Evolutionary conservation across 2,888 invertebrate species (phyloP), one percentile per base, ranked within the genome.

Genomic region (Helleia helle): DNA sequence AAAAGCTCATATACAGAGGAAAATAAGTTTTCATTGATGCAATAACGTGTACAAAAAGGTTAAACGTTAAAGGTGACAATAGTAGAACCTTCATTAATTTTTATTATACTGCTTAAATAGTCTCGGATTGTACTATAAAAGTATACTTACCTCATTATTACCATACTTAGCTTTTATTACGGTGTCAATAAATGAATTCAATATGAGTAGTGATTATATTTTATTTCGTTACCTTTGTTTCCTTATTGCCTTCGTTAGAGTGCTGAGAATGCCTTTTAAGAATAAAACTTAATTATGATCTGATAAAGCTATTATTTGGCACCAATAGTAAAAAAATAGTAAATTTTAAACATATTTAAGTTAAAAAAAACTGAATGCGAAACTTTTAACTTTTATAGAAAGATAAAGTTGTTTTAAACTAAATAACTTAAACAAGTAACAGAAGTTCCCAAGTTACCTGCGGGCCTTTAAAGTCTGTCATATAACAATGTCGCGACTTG

Each of bases 11-110:
- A n/a, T n/a, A n/a, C n/a, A n/a, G 29, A 40, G 36, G 15, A 30
- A 36, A 44, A 47, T 47, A 42, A 47, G 38, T 26, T 42, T 44
- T 44, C 44, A 47, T 42, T 38, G 31, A 29, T 36, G 26, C 34
- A 37, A 28, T 42, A 30, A 36, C 18, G 51, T 57, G n/a, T n/a
- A n/a, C n/a, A n/a, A 57, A 49, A 56, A 62, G 58, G 59, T 62
- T 58, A 65, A 58, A 63, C 65, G 52, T 61, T 38, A 47, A 62
- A 63, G 68, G 56, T 50, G 50, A 54, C 55, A 51, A 50, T 53
- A 55, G 58, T 56, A 50, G 54, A 54, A 43, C 52, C 51, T 49
- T 48, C 47, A 44, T 51, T 58, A 54, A 57, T 42, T 58, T 61
- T 65, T 63, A 58, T 60, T 60, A 59, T 65, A 65, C 51, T 49